Evolutionary conservation across 2,113 vertebrate genomes (phyloP).

Genomic region (Jacana jacana): DNA sequence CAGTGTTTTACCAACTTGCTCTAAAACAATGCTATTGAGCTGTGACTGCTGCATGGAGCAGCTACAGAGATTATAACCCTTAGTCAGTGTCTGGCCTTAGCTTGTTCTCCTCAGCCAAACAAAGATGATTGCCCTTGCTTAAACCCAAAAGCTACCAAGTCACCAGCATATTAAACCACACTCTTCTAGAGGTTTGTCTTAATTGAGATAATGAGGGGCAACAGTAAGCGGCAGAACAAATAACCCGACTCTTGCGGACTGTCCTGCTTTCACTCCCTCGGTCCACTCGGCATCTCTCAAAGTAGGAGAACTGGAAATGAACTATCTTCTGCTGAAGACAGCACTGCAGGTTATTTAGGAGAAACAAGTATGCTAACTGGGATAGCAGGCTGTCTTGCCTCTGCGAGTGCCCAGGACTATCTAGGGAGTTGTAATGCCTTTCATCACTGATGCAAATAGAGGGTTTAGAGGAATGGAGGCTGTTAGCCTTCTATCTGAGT

Average conservation of each 20-base stretch:
- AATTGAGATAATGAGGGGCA: conserved; percentile 58
- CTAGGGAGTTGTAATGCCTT: background rate
- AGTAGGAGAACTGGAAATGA: background rate
- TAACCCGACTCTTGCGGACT: background rate
- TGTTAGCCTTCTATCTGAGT: background rate
- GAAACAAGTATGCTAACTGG: background rate
- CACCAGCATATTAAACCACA: background rate
- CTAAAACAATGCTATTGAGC: fast-evolving
- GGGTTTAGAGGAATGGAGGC: background rate
- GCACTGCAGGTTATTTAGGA: background rate
- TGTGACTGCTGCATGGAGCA: too few relatives aligned
- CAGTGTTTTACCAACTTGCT: fast-evolving
- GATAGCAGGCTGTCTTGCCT: conserved; percentile 7
- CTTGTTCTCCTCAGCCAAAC: background rate
- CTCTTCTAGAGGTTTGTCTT: conserved; percentile 29
- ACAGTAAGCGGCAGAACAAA: background rate
- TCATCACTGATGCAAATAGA: conserved; percentile 42
- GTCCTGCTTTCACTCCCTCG: background rate
- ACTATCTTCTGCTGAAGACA: background rate
- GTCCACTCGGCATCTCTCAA: background rate
- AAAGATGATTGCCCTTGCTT: background rate
- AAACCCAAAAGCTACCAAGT: background rate
- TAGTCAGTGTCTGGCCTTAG: background rate
- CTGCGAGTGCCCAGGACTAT: background rate
- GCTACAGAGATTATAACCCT: too few relatives aligned